These are phyloP conservation scores for Drosophila tripunctata DNA, from an alignment of 2,888 invertebrate genomes.

Conservation along the genomic window DNA sequence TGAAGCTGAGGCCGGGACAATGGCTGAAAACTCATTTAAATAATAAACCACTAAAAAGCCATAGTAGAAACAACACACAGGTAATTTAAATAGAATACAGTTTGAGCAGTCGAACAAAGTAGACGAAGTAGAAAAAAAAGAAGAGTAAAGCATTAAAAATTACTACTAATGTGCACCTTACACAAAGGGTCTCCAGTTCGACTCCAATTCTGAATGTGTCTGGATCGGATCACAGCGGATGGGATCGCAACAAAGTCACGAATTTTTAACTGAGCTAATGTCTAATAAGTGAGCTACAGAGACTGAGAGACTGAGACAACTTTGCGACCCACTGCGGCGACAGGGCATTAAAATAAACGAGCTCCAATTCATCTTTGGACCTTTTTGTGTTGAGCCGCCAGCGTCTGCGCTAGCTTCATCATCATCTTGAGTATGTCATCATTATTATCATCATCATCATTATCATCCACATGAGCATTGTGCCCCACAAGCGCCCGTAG, in stretches of 20 bases:
- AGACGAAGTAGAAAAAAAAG: constrained; percentile 48
- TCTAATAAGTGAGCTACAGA: constrained; percentile 59
- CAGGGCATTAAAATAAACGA: constrained; percentile 83
- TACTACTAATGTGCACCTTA: constrained; percentile 83
- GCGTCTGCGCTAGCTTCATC: constrained; percentile 5
- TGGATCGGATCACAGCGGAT: not conserved
- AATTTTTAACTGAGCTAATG: constrained; percentile 63
- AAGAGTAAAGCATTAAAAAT: constrained; percentile 81
- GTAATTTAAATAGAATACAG: constrained; percentile 62
- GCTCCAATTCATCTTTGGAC: constrained; percentile 80
- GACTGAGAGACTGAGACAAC: constrained; percentile 38
- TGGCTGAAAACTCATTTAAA: constrained; percentile 61
- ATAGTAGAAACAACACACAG: constrained; percentile 44
- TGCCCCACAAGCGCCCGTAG: constrained; percentile 15
- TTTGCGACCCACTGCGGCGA: constrained; percentile 81
- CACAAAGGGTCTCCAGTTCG: constrained; percentile 50
- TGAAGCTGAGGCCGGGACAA: constrained; percentile 30
- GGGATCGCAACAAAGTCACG: constrained; percentile 62
- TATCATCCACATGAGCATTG: constrained; percentile 5
- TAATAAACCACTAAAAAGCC: constrained; percentile 70
- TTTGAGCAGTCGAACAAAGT: constrained; percentile 60
- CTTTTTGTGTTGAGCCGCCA: constrained; percentile 66
- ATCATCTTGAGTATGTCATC: too few species aligned
- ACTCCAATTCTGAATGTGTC: constrained; percentile 2
- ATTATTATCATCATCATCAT: not conserved